Evolutionary conservation across 23 tunicate genomes (phyloP).

Genomic region (Halocynthia roretzi): DNA sequence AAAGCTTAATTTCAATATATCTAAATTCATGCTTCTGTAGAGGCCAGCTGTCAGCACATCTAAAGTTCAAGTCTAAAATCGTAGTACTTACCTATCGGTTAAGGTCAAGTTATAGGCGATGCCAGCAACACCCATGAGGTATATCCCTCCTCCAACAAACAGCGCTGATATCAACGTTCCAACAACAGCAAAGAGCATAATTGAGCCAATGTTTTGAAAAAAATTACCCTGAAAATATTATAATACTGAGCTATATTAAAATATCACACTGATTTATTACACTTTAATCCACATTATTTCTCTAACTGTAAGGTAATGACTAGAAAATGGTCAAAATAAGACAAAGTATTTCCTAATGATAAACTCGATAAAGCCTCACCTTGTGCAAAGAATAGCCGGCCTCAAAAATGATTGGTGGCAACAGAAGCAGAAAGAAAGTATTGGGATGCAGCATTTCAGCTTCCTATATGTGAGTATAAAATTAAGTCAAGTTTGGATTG

Average conservation of each 20-base stretch:
- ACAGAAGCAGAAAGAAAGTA: constrained; percentile 75
- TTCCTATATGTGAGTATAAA: constrained; percentile 30
- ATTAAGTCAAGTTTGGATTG: neutral
- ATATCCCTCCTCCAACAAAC: constrained; percentile 94
- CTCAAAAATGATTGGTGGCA: constrained; percentile 98
- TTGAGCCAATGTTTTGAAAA: constrained; percentile 87
- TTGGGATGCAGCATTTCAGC: constrained; percentile 95
- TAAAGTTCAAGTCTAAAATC: neutral
- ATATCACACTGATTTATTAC: too few relatives aligned
- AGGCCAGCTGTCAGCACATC: neutral
- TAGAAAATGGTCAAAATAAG: too few relatives aligned
- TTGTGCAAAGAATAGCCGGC: constrained; percentile 95
- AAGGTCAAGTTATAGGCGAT: constrained; percentile 84
- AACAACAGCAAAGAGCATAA: constrained; percentile 82
- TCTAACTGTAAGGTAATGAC: too few relatives aligned
- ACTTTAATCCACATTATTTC: too few relatives aligned
- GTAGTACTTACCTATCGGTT: constrained; percentile 61
- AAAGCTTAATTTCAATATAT: neutral
- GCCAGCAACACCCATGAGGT: constrained; percentile 95
- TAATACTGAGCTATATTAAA: neutral
- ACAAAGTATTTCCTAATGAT: neutral
- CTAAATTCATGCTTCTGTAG: neutral
- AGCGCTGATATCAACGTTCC: constrained; percentile 93
- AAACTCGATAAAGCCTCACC: constrained; percentile 32
- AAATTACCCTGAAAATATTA: constrained; percentile 66